Base-by-base conservation (phyloP, 2,888 invertebrate species). In the Synergus itoensis region DNA sequence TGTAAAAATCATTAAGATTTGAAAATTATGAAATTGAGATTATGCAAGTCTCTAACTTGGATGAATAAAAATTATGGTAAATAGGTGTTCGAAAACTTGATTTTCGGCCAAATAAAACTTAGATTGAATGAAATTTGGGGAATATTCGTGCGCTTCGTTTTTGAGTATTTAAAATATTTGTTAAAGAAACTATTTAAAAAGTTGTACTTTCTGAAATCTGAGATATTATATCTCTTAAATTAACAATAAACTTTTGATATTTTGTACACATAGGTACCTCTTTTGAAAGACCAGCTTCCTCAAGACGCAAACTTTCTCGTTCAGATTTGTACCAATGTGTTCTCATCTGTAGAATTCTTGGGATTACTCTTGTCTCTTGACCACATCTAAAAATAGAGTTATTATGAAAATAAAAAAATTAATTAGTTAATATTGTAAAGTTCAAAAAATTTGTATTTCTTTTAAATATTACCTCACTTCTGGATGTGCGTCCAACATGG, bases 401-500 rank as follows among this genome's bases (percentile, higher is more conserved):
- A 45, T 73, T 45, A 14, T 45, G 12, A 16, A 80, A 62, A 67
- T 4, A 36, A 62, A 40, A 53, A 21, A 75, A 75, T 14, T 45
- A 75, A 45, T 43, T 76, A 63, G 43, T 53, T 16, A 45, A 40
- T 67, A 45, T 73, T 40, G 7, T 45, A 11, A 16, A 79, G 45
- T 60, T 4, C 16, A 62, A 18, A 53, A 14, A 75, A 75, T 14
- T 45, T 53, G 18, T 43, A 64, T 40, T 28, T 3, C 28, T 18
- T 40, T 16, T 5, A n/a, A 21, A 62, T 84, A 92, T 92, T 90
- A 96, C 96, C 98, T 96, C 90, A 99, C 97, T 90, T 97, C 97
- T 18, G 98, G 98, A 94, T 99, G 99, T 83, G 99, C 99, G 93
- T 99, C 99, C 88, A 99, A 94, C 98, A 99, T 98, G 84, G 98